phyloP scores from a whole-genome alignment of 2,797 vertebrate genomes.

The Sebastes matsubarae region DNA sequence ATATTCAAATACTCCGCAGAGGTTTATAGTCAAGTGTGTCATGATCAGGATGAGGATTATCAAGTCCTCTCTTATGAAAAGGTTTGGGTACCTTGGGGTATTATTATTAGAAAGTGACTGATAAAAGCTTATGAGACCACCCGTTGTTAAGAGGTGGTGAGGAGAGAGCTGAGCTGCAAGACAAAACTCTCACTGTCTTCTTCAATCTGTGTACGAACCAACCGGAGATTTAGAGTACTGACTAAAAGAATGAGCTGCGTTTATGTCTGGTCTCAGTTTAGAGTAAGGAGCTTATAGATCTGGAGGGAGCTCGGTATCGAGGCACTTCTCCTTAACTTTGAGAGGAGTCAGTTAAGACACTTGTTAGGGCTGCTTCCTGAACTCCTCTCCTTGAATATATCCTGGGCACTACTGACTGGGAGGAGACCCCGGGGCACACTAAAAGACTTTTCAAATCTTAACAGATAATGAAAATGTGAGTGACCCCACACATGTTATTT shows the following conservation, averaged over 20 bases:
- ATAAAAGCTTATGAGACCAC: not conserved
- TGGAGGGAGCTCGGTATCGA: not conserved
- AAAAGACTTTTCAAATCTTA: not conserved
- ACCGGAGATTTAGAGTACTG: not conserved
- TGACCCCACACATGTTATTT: no score
- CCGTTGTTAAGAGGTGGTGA: not conserved
- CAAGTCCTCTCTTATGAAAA: not conserved
- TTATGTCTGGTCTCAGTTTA: not conserved
- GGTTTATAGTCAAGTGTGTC: not conserved
- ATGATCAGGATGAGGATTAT: not conserved
- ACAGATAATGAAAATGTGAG: no score
- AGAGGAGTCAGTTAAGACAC: not conserved
- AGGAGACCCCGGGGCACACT: conserved; percentile 1
- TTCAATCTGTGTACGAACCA: not conserved
- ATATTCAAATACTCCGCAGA: not conserved
- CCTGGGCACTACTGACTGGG: not conserved
- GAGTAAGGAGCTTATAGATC: not conserved
- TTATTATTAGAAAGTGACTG: not conserved
- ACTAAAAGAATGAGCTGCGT: not conserved
- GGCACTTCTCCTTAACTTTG: not conserved
- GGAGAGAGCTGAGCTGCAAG: not conserved
- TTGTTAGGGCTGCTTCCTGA: not conserved
- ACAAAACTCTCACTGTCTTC: not conserved
- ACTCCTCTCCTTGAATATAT: not conserved
- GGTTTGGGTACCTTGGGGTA: not conserved